Conservation (phyloP, 1,140 invertebrate genomes). For the Halotydeus destructor region DNA sequence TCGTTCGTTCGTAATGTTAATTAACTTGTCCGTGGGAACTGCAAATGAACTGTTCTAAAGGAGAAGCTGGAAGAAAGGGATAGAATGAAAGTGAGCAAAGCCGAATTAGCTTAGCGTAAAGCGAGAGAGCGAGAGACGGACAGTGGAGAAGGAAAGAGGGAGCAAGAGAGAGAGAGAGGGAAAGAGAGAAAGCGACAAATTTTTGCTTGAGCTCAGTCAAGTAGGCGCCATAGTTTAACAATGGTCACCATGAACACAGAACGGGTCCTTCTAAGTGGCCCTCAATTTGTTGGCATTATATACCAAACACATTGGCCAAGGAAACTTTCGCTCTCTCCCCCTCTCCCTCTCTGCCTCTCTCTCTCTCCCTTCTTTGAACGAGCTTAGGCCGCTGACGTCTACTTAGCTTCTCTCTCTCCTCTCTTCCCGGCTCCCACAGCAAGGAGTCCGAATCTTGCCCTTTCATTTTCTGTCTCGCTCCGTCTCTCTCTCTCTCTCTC, state of each 20-base stretch:
- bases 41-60: too few species aligned
- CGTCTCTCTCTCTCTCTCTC: too few species aligned
- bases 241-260: background rate
- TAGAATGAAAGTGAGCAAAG: too few species aligned
- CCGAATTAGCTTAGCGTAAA: too few species aligned
- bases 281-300: background rate
- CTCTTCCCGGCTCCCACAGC: too few species aligned
- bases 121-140: too few species aligned
- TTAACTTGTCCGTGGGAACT: too few species aligned
- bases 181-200: background rate
- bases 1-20: too few species aligned
- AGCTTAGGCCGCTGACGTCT: background rate
- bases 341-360: background rate
- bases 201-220: background rate
- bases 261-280: background rate
- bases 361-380: background rate
- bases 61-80: too few species aligned
- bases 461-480: background rate
- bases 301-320: background rate
- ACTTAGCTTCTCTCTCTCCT: conserved; percentile 2
- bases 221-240: conserved; percentile 1
- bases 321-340: conserved; percentile 7
- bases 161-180: conserved; percentile 1
- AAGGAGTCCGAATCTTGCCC: too few species aligned
- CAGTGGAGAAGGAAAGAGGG: background rate